Evolutionary conservation across 2,797 vertebrate species (phyloP).

Genomic region (Philypnodon macrostomus): DNA sequence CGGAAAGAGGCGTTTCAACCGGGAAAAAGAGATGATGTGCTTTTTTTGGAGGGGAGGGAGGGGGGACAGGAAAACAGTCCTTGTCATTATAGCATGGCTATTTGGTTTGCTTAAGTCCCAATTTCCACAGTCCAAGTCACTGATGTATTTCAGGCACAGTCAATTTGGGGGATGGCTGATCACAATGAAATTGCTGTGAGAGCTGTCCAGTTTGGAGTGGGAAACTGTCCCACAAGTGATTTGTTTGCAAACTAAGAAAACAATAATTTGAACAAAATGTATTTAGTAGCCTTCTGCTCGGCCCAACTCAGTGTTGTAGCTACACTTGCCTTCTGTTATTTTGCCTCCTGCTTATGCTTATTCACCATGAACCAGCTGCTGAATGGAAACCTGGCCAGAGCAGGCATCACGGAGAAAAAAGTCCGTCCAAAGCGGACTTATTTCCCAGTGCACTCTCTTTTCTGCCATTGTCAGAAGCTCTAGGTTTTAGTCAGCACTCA

Average conservation of each 20-base stretch:
- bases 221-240: constrained; percentile 25
- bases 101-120: constrained; percentile 64
- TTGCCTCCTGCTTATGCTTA: constrained; percentile 14
- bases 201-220: constrained; percentile 37
- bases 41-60: constrained; percentile 39
- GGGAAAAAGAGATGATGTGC: constrained; percentile 58
- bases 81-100: constrained; percentile 64
- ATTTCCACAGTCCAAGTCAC: constrained; percentile 58
- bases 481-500: constrained; percentile 26
- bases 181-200: constrained; percentile 40
- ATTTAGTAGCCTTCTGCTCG: constrained; percentile 16
- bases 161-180: constrained; percentile 61
- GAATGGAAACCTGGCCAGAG: constrained; percentile 25
- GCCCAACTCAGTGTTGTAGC: constrained; percentile 22
- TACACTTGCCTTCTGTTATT: constrained; percentile 10
- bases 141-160: constrained; percentile 70
- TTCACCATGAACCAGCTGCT: constrained; percentile 20
- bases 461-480: constrained; percentile 23
- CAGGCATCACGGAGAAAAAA: constrained; percentile 18
- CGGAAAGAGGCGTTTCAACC: constrained; percentile 57
- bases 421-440: constrained; percentile 32
- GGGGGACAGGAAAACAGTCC: constrained; percentile 48
- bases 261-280: constrained; percentile 35
- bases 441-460: constrained; percentile 19
- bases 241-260: constrained; percentile 43